phyloP scores from a whole-genome alignment of 1,140 invertebrate species.

The Scylla paramamosain region DNA sequence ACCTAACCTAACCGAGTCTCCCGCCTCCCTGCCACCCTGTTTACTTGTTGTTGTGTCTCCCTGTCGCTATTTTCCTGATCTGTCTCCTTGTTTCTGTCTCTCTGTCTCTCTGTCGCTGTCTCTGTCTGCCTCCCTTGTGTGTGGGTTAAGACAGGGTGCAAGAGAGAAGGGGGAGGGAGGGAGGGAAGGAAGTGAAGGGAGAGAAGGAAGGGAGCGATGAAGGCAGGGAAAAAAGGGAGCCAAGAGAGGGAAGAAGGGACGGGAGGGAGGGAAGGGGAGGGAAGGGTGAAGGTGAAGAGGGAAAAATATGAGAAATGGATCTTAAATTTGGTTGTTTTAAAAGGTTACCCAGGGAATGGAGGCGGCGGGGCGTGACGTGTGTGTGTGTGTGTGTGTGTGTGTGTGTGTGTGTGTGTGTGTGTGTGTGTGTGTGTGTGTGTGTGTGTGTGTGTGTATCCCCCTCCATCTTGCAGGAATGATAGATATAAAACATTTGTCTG shows the following conservation, averaged over 20 bases:
- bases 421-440: no score
- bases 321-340: conserved; percentile 34
- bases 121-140: no score
- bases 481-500: neutral
- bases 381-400: neutral
- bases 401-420: no score
- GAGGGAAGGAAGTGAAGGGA: neutral
- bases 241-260: neutral
- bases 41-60: no score
- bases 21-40: no score
- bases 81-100: no score
- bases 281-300: neutral
- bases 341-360: conserved; percentile 8
- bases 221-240: neutral
- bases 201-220: neutral
- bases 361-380: neutral
- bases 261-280: neutral
- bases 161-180: no score
- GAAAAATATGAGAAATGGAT: neutral
- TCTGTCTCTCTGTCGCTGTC: no score
- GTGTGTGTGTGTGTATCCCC: no score
- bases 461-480: no score
- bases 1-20: no score
- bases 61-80: no score
- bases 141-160: neutral